Evolutionary conservation across 2,113 vertebrate species (phyloP), one percentile per base, ranked within the genome.

Genomic region (Vicugna pacos): DNA sequence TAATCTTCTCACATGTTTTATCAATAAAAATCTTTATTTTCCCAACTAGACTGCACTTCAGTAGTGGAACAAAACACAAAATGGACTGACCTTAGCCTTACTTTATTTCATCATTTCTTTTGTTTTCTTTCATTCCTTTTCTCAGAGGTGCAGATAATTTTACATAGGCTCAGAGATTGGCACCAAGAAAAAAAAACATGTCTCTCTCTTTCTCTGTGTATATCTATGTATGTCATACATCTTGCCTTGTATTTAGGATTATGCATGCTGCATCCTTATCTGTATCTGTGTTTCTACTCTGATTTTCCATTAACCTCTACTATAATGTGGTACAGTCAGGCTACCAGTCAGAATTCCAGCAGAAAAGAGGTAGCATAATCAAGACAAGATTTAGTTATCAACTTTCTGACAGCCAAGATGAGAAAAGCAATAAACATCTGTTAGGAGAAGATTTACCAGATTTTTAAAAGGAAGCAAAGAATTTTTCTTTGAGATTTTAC

Each of bases 81-180:
- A 73, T 19, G 20, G 14, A 75, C 56, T 70, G 35, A 79, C 54
- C 2, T 38, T 75, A 48, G 30, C 70, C 46, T 54, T 69, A 19
- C 69, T 87, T 89, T 32, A 28, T 96, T 67, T 80, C 11, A 67
- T 87, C 69, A 1, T 81, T 84, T 48, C 15, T 35, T 64, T 84
- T 32, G 6, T 70, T 79, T 92, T 14, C 8, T 92, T 91, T 79
- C n/a, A 56, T 83, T 89, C 46, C 75, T 75, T 93, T 91, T 83
- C 50, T 69, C 64, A 62, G 60, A 72, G 1, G 6, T 54, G 0
- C 46, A n/a, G 30, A 75, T 83, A 13, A 76, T 4, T 42, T 93
- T 88, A 1, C 15, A 70, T 69, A 83, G 42, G 4, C 7, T 72
- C 32, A 75, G 32, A 77, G 17, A 62, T 4, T 64, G 7, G 1